phyloP scores from a whole-genome alignment of 2,797 vertebrate genomes.

The Odontamblyopus rebecca region DNA sequence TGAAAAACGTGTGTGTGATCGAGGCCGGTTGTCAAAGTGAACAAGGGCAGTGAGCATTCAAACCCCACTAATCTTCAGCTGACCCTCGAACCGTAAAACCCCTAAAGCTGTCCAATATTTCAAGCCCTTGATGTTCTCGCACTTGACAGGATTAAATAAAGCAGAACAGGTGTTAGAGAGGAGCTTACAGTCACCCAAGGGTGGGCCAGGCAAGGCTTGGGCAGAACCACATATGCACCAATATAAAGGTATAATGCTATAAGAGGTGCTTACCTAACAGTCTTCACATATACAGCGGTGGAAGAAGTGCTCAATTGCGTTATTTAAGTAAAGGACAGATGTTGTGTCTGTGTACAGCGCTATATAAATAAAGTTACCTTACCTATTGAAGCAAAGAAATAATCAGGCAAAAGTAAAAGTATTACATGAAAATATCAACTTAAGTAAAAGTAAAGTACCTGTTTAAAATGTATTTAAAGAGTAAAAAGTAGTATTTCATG shows the following conservation, averaged over 20 bases:
- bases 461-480: too few relatives aligned
- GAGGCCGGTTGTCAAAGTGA: constrained; percentile 12
- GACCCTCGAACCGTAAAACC: constrained; percentile 15
- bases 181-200: constrained; percentile 6
- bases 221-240: background rate
- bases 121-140: background rate
- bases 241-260: background rate
- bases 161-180: constrained; percentile 28
- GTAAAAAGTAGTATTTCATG: too few relatives aligned
- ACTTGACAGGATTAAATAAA: constrained; percentile 17
- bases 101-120: constrained; percentile 12
- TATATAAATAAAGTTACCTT: too few relatives aligned
- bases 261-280: background rate
- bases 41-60: background rate
- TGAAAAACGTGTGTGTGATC: background rate
- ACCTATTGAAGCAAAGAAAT: too few relatives aligned
- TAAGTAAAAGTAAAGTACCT: too few relatives aligned
- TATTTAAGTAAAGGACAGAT: too few relatives aligned
- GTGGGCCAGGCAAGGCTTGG: constrained; percentile 1
- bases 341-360: too few relatives aligned
- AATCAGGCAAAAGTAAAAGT: too few relatives aligned
- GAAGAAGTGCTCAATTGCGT: too few relatives aligned
- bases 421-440: too few relatives aligned
- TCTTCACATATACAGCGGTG: background rate
- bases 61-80: constrained; percentile 3